These are phyloP conservation scores for Fratercula arctica DNA, from an alignment of 2,797 vertebrate species.

Conservation along the genomic window DNA sequence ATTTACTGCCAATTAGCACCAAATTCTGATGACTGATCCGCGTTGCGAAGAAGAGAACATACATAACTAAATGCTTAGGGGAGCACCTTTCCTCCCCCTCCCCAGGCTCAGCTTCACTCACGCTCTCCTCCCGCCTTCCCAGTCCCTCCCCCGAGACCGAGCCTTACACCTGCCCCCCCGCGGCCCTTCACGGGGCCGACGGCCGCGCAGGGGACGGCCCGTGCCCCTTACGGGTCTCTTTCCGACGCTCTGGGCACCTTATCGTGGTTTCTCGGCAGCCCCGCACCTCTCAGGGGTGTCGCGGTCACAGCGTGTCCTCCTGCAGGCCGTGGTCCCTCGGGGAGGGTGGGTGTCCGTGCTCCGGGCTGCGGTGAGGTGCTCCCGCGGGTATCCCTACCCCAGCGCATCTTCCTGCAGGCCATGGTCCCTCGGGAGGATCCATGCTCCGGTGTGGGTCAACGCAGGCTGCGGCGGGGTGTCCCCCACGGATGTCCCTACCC, in stretches of 20 bases:
- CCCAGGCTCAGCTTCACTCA: not conserved
- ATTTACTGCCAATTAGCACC: not conserved
- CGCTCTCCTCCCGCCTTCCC: not conserved
- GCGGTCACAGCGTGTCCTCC: not conserved
- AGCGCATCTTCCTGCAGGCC: not conserved
- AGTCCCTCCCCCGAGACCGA: accelerated
- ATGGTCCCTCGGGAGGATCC: accelerated
- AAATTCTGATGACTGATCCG: not conserved
- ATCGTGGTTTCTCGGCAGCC: not conserved
- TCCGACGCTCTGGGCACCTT: not conserved
- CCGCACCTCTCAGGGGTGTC: too few species aligned
- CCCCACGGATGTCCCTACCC: not conserved
- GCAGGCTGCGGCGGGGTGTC: not conserved
- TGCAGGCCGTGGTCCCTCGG: not conserved
- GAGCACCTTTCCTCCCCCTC: not conserved
- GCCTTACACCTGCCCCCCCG: accelerated
- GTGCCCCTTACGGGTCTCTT: accelerated
- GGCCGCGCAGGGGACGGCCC: accelerated
- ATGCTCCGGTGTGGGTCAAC: too few species aligned
- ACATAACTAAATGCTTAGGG: accelerated
- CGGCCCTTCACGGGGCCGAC: too few species aligned
- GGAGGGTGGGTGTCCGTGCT: not conserved
- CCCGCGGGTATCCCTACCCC: not conserved
- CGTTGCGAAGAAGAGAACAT: not conserved
- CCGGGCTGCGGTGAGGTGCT: not conserved